Evolutionary conservation across 2,888 invertebrate genomes (phyloP).

Genomic region (Oscheius sp.): DNA sequence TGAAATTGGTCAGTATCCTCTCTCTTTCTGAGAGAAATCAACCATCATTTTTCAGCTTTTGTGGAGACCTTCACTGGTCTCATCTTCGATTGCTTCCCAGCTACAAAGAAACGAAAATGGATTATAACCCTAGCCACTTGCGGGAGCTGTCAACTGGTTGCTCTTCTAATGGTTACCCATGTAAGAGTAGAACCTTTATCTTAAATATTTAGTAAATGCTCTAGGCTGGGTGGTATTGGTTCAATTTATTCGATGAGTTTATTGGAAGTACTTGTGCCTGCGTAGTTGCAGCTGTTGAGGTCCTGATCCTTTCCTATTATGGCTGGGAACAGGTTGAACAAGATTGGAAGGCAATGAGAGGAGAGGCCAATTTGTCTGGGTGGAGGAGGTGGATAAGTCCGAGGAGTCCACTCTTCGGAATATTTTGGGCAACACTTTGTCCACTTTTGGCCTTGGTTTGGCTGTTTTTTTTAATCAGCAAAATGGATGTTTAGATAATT

Average conservation of each 20-base stretch:
- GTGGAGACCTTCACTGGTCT: constrained; percentile 34
- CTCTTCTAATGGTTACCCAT: constrained; percentile 31
- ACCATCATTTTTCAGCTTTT: constrained; percentile 17
- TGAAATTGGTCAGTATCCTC: constrained; percentile 32
- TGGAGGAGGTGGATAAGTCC: neutral
- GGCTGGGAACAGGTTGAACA: neutral
- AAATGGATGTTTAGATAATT: neutral
- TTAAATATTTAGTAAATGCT: neutral
- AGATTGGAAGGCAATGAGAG: constrained; percentile 12
- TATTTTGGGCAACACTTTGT: constrained; percentile 4
- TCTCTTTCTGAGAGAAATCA: neutral
- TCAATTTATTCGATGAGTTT: constrained; percentile 19
- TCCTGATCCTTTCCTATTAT: neutral
- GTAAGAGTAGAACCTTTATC: constrained; percentile 8
- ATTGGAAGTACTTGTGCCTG: constrained; percentile 12
- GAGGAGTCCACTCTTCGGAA: neutral
- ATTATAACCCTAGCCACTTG: constrained; percentile 20
- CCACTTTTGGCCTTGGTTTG: constrained; percentile 10
- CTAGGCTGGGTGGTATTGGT: constrained; percentile 25
- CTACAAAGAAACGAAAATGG: constrained; percentile 23
- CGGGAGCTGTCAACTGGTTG: constrained; percentile 2
- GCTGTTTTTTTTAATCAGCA: neutral
- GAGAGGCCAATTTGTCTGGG: neutral
- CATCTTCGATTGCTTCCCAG: constrained; percentile 28
- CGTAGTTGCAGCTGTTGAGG: neutral